A percentile compares a stretch with the other conserved stretches of the same genome.
phyloP scores from a whole-genome alignment of 2,113 vertebrate genomes.

The Onychostruthus taczanowskii region DNA sequence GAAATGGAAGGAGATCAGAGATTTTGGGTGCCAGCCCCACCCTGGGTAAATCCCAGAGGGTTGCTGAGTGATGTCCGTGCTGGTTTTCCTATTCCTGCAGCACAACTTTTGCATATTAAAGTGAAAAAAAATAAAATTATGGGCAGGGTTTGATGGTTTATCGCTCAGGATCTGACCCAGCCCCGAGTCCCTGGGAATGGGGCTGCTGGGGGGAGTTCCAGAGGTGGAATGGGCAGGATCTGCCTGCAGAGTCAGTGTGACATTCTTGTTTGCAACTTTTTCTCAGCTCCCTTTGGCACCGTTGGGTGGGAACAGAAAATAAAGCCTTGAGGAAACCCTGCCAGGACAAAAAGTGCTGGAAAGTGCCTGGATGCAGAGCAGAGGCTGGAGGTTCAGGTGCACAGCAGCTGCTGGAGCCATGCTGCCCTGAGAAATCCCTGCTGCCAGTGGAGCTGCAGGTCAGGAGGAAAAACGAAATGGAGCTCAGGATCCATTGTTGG shows the following conservation, averaged over 20 bases:
- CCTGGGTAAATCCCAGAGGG: background rate
- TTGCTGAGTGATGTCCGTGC: background rate
- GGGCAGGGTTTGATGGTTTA: background rate
- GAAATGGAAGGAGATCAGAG: background rate
- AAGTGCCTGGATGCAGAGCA: background rate
- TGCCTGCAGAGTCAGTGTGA: background rate
- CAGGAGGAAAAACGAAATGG: background rate
- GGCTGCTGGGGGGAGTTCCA: background rate
- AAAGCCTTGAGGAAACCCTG: background rate
- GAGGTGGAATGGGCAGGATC: background rate
- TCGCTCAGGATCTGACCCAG: background rate
- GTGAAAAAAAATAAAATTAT: background rate
- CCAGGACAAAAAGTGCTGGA: background rate
- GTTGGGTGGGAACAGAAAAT: background rate
- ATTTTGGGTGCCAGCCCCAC: background rate
- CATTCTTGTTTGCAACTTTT: background rate
- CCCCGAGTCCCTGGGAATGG: background rate
- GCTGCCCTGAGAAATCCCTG: background rate
- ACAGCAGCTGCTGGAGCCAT: background rate
- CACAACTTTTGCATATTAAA: no score
- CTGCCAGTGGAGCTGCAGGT: background rate
- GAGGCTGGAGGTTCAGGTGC: background rate
- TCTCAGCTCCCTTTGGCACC: background rate
- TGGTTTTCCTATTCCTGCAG: background rate
- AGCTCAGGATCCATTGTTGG: background rate